Evolutionary conservation across 2,797 vertebrate species (phyloP).

Genomic region (Hafferia zeledoni): DNA sequence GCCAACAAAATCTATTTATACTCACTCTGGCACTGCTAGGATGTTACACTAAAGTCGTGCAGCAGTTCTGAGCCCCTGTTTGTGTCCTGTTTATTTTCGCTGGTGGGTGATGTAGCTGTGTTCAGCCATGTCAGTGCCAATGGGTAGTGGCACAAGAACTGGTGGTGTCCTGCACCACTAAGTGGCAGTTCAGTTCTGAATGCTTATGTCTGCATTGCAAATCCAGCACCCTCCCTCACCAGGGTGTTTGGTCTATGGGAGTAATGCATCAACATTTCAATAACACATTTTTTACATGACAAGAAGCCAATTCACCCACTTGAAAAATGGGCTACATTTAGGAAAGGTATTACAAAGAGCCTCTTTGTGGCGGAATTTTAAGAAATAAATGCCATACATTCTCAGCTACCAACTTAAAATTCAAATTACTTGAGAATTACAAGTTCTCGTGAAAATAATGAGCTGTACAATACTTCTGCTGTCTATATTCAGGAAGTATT

Average conservation of each 20-base stretch:
- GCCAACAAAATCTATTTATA: background rate
- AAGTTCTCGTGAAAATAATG: constrained; percentile 18
- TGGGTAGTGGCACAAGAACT: background rate
- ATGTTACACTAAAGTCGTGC: background rate
- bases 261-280: background rate
- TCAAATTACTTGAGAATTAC: background rate
- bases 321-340: constrained; percentile 22
- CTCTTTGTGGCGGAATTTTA: background rate
- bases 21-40: background rate
- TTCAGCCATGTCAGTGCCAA: background rate
- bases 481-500: background rate
- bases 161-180: background rate
- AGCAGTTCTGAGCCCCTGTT: background rate
- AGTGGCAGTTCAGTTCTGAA: background rate
- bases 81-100: background rate
- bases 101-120: background rate
- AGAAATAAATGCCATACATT: background rate
- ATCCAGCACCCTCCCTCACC: background rate
- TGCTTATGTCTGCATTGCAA: background rate
- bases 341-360: background rate
- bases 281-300: background rate
- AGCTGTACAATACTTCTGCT: background rate
- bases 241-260: background rate
- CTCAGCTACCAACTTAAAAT: background rate
- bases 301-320: constrained; percentile 1